Evolutionary conservation across 2,113 vertebrate species (phyloP).

Genomic region (Megaceryle maxima): DNA sequence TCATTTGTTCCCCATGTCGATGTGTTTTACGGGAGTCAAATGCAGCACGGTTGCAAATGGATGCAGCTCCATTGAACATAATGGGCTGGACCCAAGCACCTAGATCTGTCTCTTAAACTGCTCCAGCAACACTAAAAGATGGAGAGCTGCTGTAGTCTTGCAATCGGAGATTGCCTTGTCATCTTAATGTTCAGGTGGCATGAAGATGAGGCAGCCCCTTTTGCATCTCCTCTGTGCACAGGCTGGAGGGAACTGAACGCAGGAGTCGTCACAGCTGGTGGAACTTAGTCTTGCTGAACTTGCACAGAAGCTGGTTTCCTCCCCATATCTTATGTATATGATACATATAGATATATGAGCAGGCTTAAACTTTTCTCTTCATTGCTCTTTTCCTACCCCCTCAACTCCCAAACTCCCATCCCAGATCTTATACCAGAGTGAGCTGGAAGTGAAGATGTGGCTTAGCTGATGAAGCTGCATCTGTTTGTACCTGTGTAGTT

Average conservation of each 20-base stretch:
- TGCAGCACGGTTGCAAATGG: neutral
- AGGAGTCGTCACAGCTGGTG: neutral
- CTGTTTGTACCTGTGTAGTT: neutral
- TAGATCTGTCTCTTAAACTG: slow-evolving; percentile 15
- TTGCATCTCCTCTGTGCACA: neutral
- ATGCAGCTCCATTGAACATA: slow-evolving; percentile 24
- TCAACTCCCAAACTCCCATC: neutral
- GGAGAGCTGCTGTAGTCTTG: neutral
- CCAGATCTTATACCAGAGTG: neutral
- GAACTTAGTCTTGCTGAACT: neutral
- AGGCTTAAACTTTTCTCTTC: neutral
- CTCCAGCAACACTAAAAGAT: neutral
- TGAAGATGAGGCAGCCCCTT: slow-evolving; percentile 16
- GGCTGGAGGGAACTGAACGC: neutral
- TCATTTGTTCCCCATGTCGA: slow-evolving; percentile 23
- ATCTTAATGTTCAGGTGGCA: slow-evolving; percentile 36
- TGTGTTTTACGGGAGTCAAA: slow-evolving; percentile 41
- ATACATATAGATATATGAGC: neutral
- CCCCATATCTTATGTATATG: neutral
- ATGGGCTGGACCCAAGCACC: slow-evolving; percentile 34
- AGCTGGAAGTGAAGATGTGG: neutral
- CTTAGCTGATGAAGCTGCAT: neutral
- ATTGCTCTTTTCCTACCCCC: neutral
- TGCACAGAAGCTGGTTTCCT: neutral
- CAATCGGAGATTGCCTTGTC: slow-evolving; percentile 15